phyloP scores from a whole-genome alignment of 1,140 invertebrate species.

The Heliconius nattereri region DNA sequence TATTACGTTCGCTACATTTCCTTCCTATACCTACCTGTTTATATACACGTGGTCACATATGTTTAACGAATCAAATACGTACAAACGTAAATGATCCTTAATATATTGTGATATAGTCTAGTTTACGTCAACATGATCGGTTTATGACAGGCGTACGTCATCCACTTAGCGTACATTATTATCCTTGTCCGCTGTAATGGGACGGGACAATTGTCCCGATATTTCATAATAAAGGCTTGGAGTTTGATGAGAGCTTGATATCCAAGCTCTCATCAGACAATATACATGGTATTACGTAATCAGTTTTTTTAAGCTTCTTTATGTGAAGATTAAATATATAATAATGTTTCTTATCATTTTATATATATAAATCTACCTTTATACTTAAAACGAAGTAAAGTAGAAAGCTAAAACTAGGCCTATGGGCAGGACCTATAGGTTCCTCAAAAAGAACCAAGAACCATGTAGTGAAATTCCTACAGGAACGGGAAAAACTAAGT shows the following conservation, averaged over 20 bases:
- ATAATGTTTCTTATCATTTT: too few relatives aligned
- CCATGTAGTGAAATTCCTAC: too few relatives aligned
- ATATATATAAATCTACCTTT: too few relatives aligned
- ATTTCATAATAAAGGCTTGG: slow-evolving; percentile 32
- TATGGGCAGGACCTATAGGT: too few relatives aligned
- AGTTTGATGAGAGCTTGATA: slow-evolving; percentile 19
- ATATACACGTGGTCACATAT: slow-evolving; percentile 26
- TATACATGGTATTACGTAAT: slow-evolving; percentile 18
- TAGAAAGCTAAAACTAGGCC: too few relatives aligned
- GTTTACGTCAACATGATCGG: neutral
- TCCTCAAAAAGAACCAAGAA: too few relatives aligned
- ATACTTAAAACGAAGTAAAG: too few relatives aligned
- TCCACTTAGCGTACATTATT: slow-evolving; percentile 36
- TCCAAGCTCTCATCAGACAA: too few relatives aligned
- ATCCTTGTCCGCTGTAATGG: slow-evolving; percentile 34
- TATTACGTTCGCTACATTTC: slow-evolving; percentile 41
- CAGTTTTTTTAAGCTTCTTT: neutral
- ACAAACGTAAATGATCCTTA: slow-evolving; percentile 17
- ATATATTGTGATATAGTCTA: neutral
- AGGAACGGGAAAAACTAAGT: too few relatives aligned
- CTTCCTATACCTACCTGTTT: slow-evolving; percentile 31
- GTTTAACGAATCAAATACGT: slow-evolving; percentile 22
- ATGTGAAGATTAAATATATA: too few relatives aligned
- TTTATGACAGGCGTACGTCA: slow-evolving; percentile 10
- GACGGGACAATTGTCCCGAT: slow-evolving; percentile 30